A percentile compares a stretch with the other conserved stretches of the same genome.
Conservation (phyloP, 2,113 vertebrate species). For the Tiliqua scincoides region DNA sequence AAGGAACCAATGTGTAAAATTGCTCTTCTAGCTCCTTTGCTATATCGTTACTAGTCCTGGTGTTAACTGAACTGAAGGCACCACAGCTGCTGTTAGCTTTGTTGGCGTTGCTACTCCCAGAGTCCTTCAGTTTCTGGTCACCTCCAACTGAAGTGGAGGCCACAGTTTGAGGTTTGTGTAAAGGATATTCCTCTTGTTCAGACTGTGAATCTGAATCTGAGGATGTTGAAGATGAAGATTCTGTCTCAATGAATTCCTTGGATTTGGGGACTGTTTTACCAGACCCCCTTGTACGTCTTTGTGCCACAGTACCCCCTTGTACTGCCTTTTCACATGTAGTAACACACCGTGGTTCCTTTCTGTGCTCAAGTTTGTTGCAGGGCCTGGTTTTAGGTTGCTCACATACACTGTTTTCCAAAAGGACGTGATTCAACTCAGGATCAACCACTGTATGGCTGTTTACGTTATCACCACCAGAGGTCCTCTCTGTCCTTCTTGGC, state of each 20-base stretch:
- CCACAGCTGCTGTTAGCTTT: slow-evolving; percentile 55
- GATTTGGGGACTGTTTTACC: slow-evolving; percentile 74
- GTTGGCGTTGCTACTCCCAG: slow-evolving; percentile 34
- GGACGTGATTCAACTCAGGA: slow-evolving; percentile 53
- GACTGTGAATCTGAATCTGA: slow-evolving; percentile 86
- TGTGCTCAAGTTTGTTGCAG: slow-evolving; percentile 62
- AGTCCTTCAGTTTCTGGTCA: slow-evolving; percentile 76
- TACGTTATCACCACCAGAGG: slow-evolving; percentile 56
- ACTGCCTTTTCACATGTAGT: slow-evolving; percentile 63
- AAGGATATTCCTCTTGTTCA: slow-evolving; percentile 70
- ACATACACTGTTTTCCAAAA: slow-evolving; percentile 44
- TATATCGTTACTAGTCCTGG: slow-evolving; percentile 79
- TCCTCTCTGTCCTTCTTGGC: slow-evolving; percentile 68
- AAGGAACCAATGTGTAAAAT: slow-evolving; percentile 95
- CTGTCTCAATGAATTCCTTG: slow-evolving; percentile 79
- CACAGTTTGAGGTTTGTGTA: slow-evolving; percentile 75
- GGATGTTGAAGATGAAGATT: slow-evolving; percentile 81
- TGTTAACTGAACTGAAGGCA: slow-evolving; percentile 75
- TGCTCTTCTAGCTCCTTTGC: slow-evolving; percentile 84
- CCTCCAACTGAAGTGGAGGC: slow-evolving; percentile 69
- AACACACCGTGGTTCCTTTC: slow-evolving; percentile 56
- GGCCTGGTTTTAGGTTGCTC: slow-evolving; percentile 72
- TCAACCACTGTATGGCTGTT: slow-evolving; percentile 68
- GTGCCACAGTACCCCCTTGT: too few relatives aligned
- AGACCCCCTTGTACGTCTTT: slow-evolving; percentile 69